Percentiles rank a stretch among this genome's conserved stretches.
These are phyloP conservation scores for Eubucco bourcierii DNA, from an alignment of 2,113 vertebrate species.

Conservation along the genomic window DNA sequence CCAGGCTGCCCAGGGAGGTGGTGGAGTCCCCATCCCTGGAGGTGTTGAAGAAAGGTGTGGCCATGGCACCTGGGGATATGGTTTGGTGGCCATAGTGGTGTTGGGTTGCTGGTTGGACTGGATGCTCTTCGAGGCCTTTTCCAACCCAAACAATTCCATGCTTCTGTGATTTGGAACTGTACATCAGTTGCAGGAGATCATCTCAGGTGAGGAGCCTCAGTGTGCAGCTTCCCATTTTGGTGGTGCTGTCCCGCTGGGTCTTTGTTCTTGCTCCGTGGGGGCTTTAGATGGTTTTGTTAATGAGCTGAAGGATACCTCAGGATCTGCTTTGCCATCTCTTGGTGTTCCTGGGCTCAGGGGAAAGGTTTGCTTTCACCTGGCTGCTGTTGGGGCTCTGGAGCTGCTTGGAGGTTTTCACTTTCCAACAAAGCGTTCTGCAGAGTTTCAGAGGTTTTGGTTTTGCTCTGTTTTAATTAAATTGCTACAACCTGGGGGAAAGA, in stretches of 20 bases:
- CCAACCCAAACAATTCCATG: too few relatives aligned
- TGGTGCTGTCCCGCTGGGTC: not conserved
- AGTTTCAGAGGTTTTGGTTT: slow-evolving; percentile 23
- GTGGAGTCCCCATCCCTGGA: too few relatives aligned
- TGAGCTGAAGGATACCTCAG: accelerated
- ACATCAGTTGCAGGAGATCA: not conserved
- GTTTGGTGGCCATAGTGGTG: too few relatives aligned
- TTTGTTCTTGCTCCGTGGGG: not conserved
- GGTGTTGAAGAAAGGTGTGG: too few relatives aligned
- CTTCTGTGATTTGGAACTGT: not conserved
- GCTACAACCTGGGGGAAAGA: slow-evolving; percentile 31
- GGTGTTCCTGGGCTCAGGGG: not conserved
- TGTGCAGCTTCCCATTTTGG: not conserved
- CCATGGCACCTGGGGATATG: too few relatives aligned
- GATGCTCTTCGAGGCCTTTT: too few relatives aligned
- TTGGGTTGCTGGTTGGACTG: too few relatives aligned
- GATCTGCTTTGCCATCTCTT: not conserved
- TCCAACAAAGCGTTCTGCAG: not conserved
- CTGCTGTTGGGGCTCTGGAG: not conserved
- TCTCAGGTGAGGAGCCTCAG: not conserved
- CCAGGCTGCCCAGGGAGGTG: too few relatives aligned
- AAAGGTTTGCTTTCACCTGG: not conserved
- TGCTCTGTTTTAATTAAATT: slow-evolving; percentile 59
- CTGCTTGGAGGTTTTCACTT: slow-evolving; percentile 28
- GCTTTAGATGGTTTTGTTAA: not conserved